Base-by-base conservation (phyloP, 2,113 vertebrate species). In the Beaufortia kweichowensis region DNA sequence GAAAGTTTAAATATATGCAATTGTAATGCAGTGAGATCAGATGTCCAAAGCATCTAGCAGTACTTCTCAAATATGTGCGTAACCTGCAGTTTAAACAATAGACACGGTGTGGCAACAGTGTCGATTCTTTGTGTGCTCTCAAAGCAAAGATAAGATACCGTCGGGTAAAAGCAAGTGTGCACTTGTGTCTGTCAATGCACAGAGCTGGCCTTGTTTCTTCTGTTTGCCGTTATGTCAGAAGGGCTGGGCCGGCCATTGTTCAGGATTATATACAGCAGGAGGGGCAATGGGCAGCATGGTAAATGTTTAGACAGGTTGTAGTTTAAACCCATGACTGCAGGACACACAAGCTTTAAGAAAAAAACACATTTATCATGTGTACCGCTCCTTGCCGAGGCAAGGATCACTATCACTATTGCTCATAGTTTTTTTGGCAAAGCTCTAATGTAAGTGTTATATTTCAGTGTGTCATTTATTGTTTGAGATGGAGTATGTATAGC, bases 221-320 rank as follows among this genome's bases (percentile, higher is more conserved):
- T 76, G 61, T 78, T 77, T 46, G 56, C 64, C 6, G 66, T 60
- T 15, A 59, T 75, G 64, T 76, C 24, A 41, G 53, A 55, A 65
- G 72, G 71, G 65, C 71, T 79, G 2, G 76, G 65, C 53, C 55
- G 12, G 12, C 64, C 69, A 71, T 82, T 82, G 76, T 82, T 76
- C 28, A 7, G 33, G 28, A 57, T 46, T 60, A 23, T 67, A 64
- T 60, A 46, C 63, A 35, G 26, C 64, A 70, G 70, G 48, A 57
- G 53, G 55, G 59, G 60, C 41, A 61, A 48, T 14, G 71, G 7
- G 46, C 26, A 31, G 48, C 26, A 75, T 63, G 6, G 66, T 76
- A 82, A 82, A 82, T 79, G 76, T 82, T 82, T 79, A 65, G 76
- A 76, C 60, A 43, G 46, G 70, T 64, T 75, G 76, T 56, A 68